Base-by-base conservation (phyloP, 2,113 vertebrate species). In the Mohoua ochrocephala region DNA sequence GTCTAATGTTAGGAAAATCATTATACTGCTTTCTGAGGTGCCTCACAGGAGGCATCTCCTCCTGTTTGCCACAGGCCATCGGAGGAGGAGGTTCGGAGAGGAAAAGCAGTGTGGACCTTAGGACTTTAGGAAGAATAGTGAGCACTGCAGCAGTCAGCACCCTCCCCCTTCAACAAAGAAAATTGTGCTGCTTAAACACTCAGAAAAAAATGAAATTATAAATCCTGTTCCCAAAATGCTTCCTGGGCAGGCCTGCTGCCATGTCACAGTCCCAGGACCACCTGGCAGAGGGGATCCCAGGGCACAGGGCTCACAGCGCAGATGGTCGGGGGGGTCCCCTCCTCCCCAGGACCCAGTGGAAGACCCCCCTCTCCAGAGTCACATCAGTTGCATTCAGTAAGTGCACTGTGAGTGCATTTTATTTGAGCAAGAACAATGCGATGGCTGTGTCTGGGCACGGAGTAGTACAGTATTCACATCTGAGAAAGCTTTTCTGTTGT, bases 321-420 rank as follows among this genome's bases (percentile, higher is more conserved):
- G 39, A 22, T 0, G 2, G 33, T 3, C 0, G 0, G 2, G 9
- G 9, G 11, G 9, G 19, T 42, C 7, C 13, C 9, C 33, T 65
- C 23, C 13, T 84, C 21, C 21, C 5, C 42, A 70, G 16, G 10
- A 71, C 17, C 7, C 16, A 18, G 16, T 35, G 19, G 31, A 68
- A 91, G 52, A 45, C 2, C 3, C 6, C 10, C 5, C 4, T 27
- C 59, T 35, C 23, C 33, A 35, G 30, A 50, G 13, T 47, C 7
- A 0, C 68, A 70, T 17, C 33, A 59, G 27, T 18, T 74, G 63
- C 42, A 50, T 33, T 33, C 54, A 57, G 42, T 50, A 65, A 79
- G 11, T 64, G 37, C 65, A 39, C 31, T 37, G 26, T 26, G 37
- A 84, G 37, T 20, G 65, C 11, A 13, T 54, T 89, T 91, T 69